A percentile compares a stretch with the other conserved stretches of the same genome.
These are phyloP conservation scores for Nemotelus nigrinus DNA, from an alignment of 2,888 invertebrate species.

Conservation along the genomic window DNA sequence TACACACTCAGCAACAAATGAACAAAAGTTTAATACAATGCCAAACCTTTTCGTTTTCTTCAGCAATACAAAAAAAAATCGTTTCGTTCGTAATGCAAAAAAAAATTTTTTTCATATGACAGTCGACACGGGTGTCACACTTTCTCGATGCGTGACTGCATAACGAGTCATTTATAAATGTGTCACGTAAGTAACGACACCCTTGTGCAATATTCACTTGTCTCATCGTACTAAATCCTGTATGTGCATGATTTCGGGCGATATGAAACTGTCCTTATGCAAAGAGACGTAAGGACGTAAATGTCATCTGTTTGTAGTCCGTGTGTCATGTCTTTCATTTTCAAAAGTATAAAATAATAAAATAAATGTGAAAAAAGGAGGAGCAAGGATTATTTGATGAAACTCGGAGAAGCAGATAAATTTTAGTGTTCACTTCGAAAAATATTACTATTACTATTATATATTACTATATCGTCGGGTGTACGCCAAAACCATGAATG, in stretches of 20 bases:
- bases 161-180: slow-evolving; percentile 54
- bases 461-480: too few relatives aligned
- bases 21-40: too few relatives aligned
- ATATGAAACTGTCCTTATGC: not conserved
- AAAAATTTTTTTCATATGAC: not conserved
- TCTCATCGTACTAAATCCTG: slow-evolving; percentile 26
- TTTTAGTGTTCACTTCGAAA: not conserved
- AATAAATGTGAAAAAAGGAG: not conserved
- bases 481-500: too few relatives aligned
- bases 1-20: too few relatives aligned
- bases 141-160: slow-evolving; percentile 49
- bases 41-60: too few relatives aligned
- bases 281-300: slow-evolving; percentile 2
- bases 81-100: too few relatives aligned
- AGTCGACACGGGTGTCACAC: slow-evolving; percentile 1
- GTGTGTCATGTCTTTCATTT: slow-evolving; percentile 43
- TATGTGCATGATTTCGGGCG: not conserved
- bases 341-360: not conserved
- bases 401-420: slow-evolving; percentile 4
- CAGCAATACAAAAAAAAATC: too few relatives aligned
- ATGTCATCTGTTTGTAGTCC: slow-evolving; percentile 44
- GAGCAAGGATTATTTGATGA: not conserved
- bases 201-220: slow-evolving; percentile 53
- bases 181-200: slow-evolving; percentile 55
- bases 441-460: too few relatives aligned